These are phyloP conservation scores for Pollenia angustigena DNA, from an alignment of 2,888 invertebrate species.

Conservation along the genomic window DNA sequence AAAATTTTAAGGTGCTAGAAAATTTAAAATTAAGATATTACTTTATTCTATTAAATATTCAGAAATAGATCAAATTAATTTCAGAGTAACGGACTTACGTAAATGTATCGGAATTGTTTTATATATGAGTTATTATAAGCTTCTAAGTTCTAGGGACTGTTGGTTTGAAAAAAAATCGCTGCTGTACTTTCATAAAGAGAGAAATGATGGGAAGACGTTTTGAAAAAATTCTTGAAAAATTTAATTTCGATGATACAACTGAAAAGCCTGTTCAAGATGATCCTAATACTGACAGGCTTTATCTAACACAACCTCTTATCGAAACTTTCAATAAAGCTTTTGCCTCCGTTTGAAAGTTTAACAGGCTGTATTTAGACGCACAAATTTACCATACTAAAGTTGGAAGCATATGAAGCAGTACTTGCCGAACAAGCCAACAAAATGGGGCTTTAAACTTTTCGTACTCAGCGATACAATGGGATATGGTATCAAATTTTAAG, in stretches of 20 bases:
- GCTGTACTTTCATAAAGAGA: not conserved
- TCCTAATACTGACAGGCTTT: constrained; percentile 1
- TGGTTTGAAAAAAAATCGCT: not conserved
- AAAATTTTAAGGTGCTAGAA: too few relatives aligned
- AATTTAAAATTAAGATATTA: too few relatives aligned
- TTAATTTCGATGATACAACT: not conserved
- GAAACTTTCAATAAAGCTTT: constrained; percentile 7
- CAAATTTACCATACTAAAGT: constrained; percentile 1
- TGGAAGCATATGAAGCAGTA: not conserved
- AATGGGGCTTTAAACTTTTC: not conserved
- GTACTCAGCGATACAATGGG: not conserved
- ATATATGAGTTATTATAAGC: constrained; percentile 3
- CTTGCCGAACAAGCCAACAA: not conserved
- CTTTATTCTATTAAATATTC: too few relatives aligned
- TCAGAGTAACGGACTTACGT: not conserved
- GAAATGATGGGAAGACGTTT: not conserved
- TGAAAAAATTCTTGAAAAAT: not conserved
- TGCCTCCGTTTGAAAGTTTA: not conserved
- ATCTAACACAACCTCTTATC: not conserved
- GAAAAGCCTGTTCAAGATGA: not conserved
- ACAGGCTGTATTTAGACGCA: not conserved
- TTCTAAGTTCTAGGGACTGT: not conserved
- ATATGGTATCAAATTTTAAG: not conserved
- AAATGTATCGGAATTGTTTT: not conserved
- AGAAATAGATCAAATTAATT: not conserved